phyloP scores from a whole-genome alignment of 1,140 invertebrate species.

The Saccostrea glomerata region DNA sequence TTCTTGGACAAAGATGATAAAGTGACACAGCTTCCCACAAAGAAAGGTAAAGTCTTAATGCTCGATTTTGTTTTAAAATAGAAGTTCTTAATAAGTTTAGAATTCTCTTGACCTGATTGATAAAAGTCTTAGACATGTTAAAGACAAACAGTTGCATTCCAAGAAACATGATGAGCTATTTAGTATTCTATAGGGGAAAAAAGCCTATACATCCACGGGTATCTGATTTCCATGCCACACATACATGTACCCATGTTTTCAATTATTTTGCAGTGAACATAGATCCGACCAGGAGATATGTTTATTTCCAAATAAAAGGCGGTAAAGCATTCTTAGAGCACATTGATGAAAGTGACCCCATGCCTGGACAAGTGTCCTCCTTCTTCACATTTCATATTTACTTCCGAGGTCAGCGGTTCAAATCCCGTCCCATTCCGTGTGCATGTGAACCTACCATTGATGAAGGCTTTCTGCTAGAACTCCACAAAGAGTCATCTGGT shows the following conservation, averaged over 20 bases:
- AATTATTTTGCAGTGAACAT: conserved; percentile 72
- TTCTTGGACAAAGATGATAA: conserved; percentile 70
- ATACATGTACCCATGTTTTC: not conserved
- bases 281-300: conserved; percentile 74
- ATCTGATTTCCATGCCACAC: too few species aligned
- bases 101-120: too few species aligned
- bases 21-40: conserved; percentile 56
- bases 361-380: conserved; percentile 71
- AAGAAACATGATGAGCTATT: too few species aligned
- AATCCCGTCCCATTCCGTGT: conserved; percentile 76
- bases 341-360: conserved; percentile 70
- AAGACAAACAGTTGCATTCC: too few species aligned
- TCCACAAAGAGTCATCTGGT: conserved; percentile 76
- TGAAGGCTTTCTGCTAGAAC: conserved; percentile 77
- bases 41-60: conserved; percentile 64
- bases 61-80: not conserved
- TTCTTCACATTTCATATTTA: conserved; percentile 76
- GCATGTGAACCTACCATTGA: conserved; percentile 78
- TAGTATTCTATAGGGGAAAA: too few species aligned
- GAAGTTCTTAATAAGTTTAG: too few species aligned
- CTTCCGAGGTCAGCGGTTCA: conserved; percentile 77
- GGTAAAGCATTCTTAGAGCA: conserved; percentile 78
- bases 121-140: too few species aligned
- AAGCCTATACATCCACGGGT: too few species aligned
- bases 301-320: conserved; percentile 73